phyloP scores from a whole-genome alignment of 1,140 invertebrate genomes.

The Diploscapter pachys region DNA sequence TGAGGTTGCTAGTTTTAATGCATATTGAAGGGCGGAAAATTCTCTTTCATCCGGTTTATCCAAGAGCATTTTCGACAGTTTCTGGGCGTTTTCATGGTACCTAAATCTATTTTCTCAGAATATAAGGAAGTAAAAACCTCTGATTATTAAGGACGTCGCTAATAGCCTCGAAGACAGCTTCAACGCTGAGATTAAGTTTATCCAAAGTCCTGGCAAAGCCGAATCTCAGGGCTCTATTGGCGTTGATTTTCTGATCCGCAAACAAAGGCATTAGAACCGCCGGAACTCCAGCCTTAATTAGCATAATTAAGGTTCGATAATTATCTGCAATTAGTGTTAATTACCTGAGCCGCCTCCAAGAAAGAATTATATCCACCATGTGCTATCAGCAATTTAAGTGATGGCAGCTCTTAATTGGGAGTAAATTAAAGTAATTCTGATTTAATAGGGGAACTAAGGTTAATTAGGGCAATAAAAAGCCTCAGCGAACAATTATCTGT shows the following conservation, averaged over 20 bases:
- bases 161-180: conserved; percentile 43
- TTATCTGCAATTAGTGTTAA: neutral
- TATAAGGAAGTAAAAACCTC: conserved; percentile 26
- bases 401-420: conserved; percentile 48
- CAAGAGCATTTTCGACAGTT: conserved; percentile 46
- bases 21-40: conserved; percentile 38
- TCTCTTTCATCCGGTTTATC: conserved; percentile 44
- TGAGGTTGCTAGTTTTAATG: conserved; percentile 44
- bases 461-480: too few species aligned
- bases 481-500: too few species aligned
- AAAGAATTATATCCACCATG: conserved; percentile 58
- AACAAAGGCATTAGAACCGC: conserved; percentile 57
- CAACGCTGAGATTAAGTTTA: conserved; percentile 41
- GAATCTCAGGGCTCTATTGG: conserved; percentile 51
- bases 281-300: conserved; percentile 48
- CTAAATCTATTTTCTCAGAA: conserved; percentile 33
- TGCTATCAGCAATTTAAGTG: conserved; percentile 51
- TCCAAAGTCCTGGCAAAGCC: conserved; percentile 44
- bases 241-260: conserved; percentile 58
- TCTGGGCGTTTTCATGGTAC: conserved; percentile 48
- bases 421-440: too few species aligned
- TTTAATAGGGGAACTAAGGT: too few species aligned
- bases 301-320: conserved; percentile 8
- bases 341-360: conserved; percentile 45
- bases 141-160: conserved; percentile 40